Evolutionary conservation across 2,113 vertebrate species (phyloP).

Genomic region (Sander vitreus): DNA sequence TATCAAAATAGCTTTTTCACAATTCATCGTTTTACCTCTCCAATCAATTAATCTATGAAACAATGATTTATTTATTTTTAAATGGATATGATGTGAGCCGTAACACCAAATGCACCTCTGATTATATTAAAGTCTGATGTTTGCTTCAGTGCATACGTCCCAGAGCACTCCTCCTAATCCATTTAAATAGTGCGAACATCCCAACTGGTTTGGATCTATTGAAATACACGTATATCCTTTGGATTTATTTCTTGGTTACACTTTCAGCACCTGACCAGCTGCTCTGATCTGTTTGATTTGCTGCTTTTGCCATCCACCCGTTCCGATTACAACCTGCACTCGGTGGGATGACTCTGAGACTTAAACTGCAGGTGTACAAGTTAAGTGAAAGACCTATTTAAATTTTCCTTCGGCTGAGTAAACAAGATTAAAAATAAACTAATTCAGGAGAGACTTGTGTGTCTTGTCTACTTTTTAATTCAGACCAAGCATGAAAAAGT

Average conservation of each 20-base stretch:
- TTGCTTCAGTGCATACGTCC: background rate
- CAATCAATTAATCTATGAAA: background rate
- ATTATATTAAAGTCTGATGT: background rate
- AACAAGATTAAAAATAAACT: slow-evolving; percentile 21
- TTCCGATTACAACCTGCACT: slow-evolving; percentile 45
- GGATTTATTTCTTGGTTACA: slow-evolving; percentile 15
- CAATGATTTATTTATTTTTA: background rate
- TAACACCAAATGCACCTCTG: background rate
- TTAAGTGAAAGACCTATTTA: slow-evolving; percentile 39
- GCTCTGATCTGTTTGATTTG: slow-evolving; percentile 25
- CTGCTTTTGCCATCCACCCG: slow-evolving; percentile 47
- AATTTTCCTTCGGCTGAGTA: slow-evolving; percentile 7
- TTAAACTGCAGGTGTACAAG: slow-evolving; percentile 54
- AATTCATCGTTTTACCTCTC: background rate
- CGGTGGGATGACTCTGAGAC: slow-evolving; percentile 28
- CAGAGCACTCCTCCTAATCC: background rate
- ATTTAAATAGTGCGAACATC: slow-evolving; percentile 1
- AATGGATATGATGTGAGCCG: background rate
- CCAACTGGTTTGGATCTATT: background rate
- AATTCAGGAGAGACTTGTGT: background rate
- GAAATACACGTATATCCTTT: background rate
- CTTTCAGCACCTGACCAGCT: slow-evolving; percentile 27
- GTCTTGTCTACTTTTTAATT: background rate
- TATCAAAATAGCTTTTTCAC: background rate
- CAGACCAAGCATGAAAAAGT: background rate